Conservation (phyloP, 2,888 invertebrate genomes). For the Strigamia maritima region DNA sequence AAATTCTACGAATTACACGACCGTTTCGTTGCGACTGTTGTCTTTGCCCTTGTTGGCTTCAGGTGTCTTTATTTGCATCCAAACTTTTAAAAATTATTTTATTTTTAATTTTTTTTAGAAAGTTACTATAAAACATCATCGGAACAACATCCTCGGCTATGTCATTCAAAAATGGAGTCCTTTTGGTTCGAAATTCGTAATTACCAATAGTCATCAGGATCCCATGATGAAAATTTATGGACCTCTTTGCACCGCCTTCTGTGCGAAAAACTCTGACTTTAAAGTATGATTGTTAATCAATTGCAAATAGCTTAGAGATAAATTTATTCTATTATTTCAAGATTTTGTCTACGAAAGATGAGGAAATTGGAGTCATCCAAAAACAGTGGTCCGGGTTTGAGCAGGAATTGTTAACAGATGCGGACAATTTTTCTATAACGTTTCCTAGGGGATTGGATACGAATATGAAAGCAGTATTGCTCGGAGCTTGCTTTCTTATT, state of each 20-base stretch:
- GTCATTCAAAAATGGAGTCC: not conserved
- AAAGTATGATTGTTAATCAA: not conserved
- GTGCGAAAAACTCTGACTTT: not conserved
- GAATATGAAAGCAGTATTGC: conserved; percentile 71
- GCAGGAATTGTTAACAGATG: conserved; percentile 77
- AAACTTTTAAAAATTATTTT: too few species aligned
- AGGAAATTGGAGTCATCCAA: conserved; percentile 78
- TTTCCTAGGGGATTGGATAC: conserved; percentile 87
- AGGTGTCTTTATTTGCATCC: not conserved
- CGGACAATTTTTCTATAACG: conserved; percentile 83
- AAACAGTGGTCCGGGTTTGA: conserved; percentile 84
- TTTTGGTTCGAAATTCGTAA: not conserved
- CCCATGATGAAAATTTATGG: not conserved
- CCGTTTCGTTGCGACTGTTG: not conserved
- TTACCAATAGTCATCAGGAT: not conserved
- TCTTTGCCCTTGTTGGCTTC: not conserved
- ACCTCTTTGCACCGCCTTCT: not conserved
- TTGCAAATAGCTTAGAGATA: too few species aligned
- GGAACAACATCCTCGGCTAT: not conserved
- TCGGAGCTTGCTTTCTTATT: conserved; percentile 78
- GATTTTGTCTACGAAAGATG: conserved; percentile 73
- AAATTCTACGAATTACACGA: not conserved
- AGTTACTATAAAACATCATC: not conserved
- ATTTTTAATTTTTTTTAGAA: not conserved
- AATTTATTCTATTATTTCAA: conserved; percentile 48